These are phyloP conservation scores for Cenopis cana DNA, from an alignment of 2,888 invertebrate genomes.

Conservation along the genomic window DNA sequence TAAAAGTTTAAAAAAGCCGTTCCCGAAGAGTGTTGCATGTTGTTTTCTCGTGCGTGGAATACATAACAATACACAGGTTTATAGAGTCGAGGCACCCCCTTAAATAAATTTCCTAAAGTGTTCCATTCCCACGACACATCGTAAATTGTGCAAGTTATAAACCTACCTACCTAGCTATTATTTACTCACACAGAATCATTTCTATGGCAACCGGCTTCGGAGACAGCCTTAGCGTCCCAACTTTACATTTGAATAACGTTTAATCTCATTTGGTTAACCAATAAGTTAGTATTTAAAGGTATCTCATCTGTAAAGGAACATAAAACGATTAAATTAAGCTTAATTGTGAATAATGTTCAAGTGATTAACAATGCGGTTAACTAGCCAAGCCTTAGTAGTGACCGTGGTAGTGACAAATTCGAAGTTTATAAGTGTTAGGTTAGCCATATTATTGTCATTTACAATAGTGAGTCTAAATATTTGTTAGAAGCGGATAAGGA, in stretches of 20 bases:
- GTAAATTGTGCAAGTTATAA: too few relatives aligned
- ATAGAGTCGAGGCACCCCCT: too few relatives aligned
- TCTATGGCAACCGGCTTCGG: slow-evolving; percentile 22
- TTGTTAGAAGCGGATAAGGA: slow-evolving; percentile 12
- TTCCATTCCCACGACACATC: too few relatives aligned
- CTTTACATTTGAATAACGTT: slow-evolving; percentile 41
- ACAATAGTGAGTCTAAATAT: slow-evolving; percentile 32
- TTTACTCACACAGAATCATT: neutral
- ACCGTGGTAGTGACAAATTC: slow-evolving; percentile 41
- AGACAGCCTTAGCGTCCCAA: neutral
- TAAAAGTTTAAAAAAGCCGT: too few relatives aligned
- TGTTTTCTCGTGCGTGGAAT: too few relatives aligned
- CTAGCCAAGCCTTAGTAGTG: slow-evolving; percentile 32
- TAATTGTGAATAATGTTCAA: slow-evolving; percentile 41
- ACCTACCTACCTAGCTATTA: neutral
- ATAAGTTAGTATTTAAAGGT: slow-evolving; percentile 40
- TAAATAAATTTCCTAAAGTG: too few relatives aligned
- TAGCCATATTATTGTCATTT: neutral
- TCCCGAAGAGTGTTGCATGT: too few relatives aligned
- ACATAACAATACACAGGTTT: too few relatives aligned
- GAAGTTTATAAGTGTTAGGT: slow-evolving; percentile 17
- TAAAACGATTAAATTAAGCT: slow-evolving; percentile 32
- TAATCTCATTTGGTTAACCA: slow-evolving; percentile 42
- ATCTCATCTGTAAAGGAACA: slow-evolving; percentile 30
- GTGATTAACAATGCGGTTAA: slow-evolving; percentile 27